Evolutionary conservation across 2,888 invertebrate genomes (phyloP), one percentile per base, ranked within the genome.

Genomic region (Calliopum simillimum): DNA sequence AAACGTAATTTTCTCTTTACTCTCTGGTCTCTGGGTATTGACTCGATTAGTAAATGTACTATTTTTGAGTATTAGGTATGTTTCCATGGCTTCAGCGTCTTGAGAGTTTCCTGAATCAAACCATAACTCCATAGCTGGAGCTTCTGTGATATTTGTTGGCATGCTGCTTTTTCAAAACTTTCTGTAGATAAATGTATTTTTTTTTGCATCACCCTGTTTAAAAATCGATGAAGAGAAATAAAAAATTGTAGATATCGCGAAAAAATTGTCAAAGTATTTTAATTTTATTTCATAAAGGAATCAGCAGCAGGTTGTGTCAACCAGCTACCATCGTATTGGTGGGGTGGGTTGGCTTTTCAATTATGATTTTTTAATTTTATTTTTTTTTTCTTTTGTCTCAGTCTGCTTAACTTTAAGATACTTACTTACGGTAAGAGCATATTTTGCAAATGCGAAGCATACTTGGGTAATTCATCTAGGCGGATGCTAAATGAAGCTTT

Each of bases 401-500:
- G 11, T 25, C 12, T 2, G 2, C 23, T 25, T 2, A 11, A 55
- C n/a, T 12, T 19, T 16, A 23, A 59, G 43, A 44, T 44, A 59
- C 44, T 43, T 61, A 41, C 64, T 41, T 43, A 14, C 8, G 16
- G 21, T 33, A 49, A 63, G 46, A 33, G 41, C 43, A 53, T 51
- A 64, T 16, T 53, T 67, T 33, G 53, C 58, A 21, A 58, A 67
- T 67, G 16, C 47, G 16, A 33, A 49, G 14, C n/a, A 33, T 8
- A 8, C 8, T 33, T n/a, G n/a, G n/a, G 49, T 49, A n/a, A 16
- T 19, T 64, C 41, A 64, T 53, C 23, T 53, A 53, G 14, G 25
- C 21, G 56, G 12, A 66, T 21, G 56, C 21, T 56, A 46, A 43
- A 25, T 55, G n/a, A 65, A 58, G 66, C 66, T 66, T 33, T 46